These are phyloP conservation scores for Pseudochirops cupreus DNA, from an alignment of 2,797 vertebrate species.

Conservation along the genomic window DNA sequence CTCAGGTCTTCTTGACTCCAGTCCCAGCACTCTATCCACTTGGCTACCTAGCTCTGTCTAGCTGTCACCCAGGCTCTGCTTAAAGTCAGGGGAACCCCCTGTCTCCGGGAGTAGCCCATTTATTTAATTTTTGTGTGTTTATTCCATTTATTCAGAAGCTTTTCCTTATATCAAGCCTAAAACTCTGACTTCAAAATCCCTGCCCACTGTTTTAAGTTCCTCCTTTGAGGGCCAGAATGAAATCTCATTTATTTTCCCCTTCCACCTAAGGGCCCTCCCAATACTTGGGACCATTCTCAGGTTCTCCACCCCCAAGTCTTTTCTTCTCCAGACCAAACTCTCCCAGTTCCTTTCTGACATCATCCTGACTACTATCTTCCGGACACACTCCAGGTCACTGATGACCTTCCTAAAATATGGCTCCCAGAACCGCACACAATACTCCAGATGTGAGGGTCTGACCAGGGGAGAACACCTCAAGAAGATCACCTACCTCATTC, in stretches of 20 bases:
- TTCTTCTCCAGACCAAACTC: background rate
- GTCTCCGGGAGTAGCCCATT: background rate
- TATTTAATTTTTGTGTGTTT: background rate
- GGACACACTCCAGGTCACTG: background rate
- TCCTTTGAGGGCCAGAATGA: background rate
- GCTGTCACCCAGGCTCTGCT: background rate
- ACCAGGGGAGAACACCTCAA: background rate
- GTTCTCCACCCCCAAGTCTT: background rate
- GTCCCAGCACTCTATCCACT: background rate
- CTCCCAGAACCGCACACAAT: background rate
- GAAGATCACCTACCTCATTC: background rate
- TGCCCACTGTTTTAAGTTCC: background rate
- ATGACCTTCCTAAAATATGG: background rate
- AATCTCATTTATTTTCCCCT: background rate
- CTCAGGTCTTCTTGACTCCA: background rate
- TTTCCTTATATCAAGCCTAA: background rate
- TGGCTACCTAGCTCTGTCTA: background rate
- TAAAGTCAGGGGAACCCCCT: background rate
- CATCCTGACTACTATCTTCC: background rate
- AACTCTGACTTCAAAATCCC: background rate
- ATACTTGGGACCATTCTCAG: background rate
- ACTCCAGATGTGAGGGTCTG: background rate
- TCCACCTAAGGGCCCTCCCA: slow-evolving; percentile 32
- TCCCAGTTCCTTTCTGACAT: background rate
- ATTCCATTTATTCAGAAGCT: background rate